phyloP scores from a whole-genome alignment of 2,888 invertebrate genomes.

The Tinea semifulvella region DNA sequence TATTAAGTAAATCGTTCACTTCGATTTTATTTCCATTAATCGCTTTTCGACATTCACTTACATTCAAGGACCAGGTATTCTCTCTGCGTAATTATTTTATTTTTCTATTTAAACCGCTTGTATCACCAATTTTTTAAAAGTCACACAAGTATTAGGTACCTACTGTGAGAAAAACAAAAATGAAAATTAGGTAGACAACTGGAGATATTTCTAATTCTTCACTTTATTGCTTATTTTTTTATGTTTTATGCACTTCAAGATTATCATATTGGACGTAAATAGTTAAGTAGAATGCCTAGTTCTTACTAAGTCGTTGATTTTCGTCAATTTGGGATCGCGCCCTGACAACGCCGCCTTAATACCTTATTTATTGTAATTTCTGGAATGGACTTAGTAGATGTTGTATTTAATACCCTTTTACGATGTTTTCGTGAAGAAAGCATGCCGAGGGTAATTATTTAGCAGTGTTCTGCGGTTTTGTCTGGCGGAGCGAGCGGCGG shows the following conservation, averaged over 20 bases:
- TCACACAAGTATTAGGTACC: too few relatives aligned
- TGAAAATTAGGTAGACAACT: too few relatives aligned
- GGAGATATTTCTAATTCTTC: too few relatives aligned
- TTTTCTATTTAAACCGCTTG: too few relatives aligned
- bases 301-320: slow-evolving; percentile 15
- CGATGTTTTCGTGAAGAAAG: slow-evolving; percentile 60
- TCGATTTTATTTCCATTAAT: slow-evolving; percentile 58
- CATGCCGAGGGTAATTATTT: slow-evolving; percentile 55
- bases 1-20: slow-evolving; percentile 59
- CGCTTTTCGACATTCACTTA: slow-evolving; percentile 50
- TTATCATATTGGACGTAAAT: too few relatives aligned
- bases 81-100: too few relatives aligned
- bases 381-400: slow-evolving; percentile 48
- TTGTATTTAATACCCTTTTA: slow-evolving; percentile 46
- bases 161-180: too few relatives aligned
- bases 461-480: slow-evolving; percentile 60
- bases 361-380: slow-evolving; percentile 58
- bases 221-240: too few relatives aligned
- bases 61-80: too few relatives aligned
- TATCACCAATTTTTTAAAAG: too few relatives aligned
- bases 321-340: slow-evolving; percentile 44
- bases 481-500: slow-evolving; percentile 42
- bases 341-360: slow-evolving; percentile 47
- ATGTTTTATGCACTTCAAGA: too few relatives aligned
- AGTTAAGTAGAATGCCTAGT: slow-evolving; percentile 16